These are phyloP conservation scores for Latrodectus hesperus DNA, from an alignment of 2,888 invertebrate species.

Conservation along the genomic window DNA sequence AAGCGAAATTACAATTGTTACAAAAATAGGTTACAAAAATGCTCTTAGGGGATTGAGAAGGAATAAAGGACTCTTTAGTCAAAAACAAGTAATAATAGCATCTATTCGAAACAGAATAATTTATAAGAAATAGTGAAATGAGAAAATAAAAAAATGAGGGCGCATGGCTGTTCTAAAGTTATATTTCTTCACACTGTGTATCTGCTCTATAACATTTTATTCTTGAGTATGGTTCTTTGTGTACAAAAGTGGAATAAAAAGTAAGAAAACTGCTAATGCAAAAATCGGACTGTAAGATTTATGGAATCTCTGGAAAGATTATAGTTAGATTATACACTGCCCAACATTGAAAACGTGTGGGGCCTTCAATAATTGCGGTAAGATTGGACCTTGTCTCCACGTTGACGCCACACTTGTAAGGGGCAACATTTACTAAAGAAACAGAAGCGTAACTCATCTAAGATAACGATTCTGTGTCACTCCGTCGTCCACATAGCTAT, in stretches of 20 bases:
- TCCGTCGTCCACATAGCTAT: too few species aligned
- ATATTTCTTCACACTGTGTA: slow-evolving; percentile 60
- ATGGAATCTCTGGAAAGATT: slow-evolving; percentile 61
- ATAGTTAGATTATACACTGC: slow-evolving; percentile 25
- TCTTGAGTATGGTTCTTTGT: slow-evolving; percentile 28
- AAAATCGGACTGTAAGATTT: slow-evolving; percentile 46
- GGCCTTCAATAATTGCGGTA: too few species aligned
- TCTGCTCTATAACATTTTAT: slow-evolving; percentile 63
- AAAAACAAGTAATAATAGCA: slow-evolving; percentile 65
- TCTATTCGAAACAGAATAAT: slow-evolving; percentile 53
- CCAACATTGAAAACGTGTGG: too few species aligned
- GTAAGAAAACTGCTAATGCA: slow-evolving; percentile 46
- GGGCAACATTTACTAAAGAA: too few species aligned
- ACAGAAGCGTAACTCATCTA: too few species aligned
- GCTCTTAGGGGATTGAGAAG: slow-evolving; percentile 66
- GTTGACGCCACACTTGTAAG: too few species aligned
- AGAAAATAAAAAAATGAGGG: slow-evolving; percentile 64
- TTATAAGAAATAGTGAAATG: slow-evolving; percentile 46
- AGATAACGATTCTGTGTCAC: too few species aligned
- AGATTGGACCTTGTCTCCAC: too few species aligned
- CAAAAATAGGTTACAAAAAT: slow-evolving; percentile 63
- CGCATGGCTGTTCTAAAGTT: slow-evolving; percentile 55
- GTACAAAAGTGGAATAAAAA: slow-evolving; percentile 30
- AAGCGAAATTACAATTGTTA: slow-evolving; percentile 69
- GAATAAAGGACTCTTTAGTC: slow-evolving; percentile 44